Evolutionary conservation across 2,888 invertebrate species (phyloP).

Genomic region (Tenthredo mesomela): DNA sequence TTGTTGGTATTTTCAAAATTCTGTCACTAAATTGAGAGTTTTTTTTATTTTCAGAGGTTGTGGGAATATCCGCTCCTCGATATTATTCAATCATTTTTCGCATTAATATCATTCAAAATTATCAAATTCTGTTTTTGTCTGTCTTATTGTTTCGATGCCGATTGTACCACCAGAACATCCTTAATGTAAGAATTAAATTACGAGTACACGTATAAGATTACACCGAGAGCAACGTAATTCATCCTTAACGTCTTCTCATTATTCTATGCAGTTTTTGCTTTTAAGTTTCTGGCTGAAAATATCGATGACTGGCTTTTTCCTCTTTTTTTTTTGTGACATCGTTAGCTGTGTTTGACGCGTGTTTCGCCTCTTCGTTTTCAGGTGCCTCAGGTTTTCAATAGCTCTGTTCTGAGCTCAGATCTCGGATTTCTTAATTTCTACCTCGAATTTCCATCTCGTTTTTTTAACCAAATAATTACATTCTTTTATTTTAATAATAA

Average conservation of each 20-base stretch:
- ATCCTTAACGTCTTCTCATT: not conserved
- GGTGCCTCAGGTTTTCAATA: not conserved
- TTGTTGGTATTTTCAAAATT: too few species aligned
- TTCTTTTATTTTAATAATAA: not conserved
- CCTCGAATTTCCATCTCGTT: not conserved
- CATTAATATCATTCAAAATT: too few species aligned
- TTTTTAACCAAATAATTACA: not conserved
- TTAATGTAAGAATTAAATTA: not conserved
- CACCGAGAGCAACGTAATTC: not conserved
- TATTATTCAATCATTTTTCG: too few species aligned
- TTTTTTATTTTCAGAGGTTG: too few species aligned
- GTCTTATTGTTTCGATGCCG: too few species aligned
- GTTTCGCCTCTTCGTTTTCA: not conserved
- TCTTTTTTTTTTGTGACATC: not conserved
- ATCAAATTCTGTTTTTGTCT: too few species aligned
- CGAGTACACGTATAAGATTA: not conserved
- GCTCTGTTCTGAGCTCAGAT: not conserved
- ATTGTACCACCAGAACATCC: too few species aligned
- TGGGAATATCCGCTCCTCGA: too few species aligned
- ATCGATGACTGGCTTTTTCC: not conserved
- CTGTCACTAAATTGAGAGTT: too few species aligned
- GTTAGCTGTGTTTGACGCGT: not conserved
- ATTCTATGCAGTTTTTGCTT: not conserved
- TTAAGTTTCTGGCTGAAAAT: not conserved
- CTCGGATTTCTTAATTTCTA: not conserved